Evolutionary conservation across 2,797 vertebrate species (phyloP).

Genomic region (Peromyscus aztecus): DNA sequence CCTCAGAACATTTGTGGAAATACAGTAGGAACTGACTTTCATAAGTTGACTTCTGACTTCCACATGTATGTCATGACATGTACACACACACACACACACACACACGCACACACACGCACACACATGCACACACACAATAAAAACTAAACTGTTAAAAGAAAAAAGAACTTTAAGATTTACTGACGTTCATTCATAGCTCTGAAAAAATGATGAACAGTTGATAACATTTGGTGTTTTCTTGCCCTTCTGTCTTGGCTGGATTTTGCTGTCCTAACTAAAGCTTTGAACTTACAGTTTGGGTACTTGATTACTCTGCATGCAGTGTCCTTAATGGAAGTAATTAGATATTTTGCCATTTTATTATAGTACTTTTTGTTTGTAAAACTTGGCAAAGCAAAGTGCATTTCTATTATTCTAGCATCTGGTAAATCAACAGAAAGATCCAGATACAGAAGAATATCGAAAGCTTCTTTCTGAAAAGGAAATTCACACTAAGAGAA

Average conservation of each 20-base stretch:
- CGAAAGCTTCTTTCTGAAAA: conserved; percentile 96
- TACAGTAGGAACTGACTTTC: neutral
- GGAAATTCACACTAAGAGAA: conserved; percentile 95
- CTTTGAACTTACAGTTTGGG: neutral
- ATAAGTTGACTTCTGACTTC: neutral
- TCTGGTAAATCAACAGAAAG: conserved; percentile 97
- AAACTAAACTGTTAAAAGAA: neutral
- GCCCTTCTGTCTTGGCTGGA: neutral
- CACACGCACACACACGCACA: too few species aligned
- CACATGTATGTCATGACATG: neutral
- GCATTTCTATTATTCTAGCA: conserved; percentile 88
- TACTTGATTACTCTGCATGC: conserved; percentile 7
- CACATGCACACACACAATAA: neutral
- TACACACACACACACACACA: neutral
- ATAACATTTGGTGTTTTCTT: neutral
- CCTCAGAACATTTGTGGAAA: neutral
- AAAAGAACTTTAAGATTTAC: neutral
- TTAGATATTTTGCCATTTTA: neutral
- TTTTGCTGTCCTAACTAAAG: conserved; percentile 2
- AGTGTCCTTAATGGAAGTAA: neutral
- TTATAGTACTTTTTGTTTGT: neutral
- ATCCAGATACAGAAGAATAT: conserved; percentile 96
- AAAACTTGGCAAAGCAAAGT: neutral
- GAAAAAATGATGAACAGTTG: conserved; percentile 51
- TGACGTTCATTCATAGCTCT: neutral